Evolutionary conservation across 2,113 vertebrate genomes (phyloP).

Genomic region (Nibea albiflora): DNA sequence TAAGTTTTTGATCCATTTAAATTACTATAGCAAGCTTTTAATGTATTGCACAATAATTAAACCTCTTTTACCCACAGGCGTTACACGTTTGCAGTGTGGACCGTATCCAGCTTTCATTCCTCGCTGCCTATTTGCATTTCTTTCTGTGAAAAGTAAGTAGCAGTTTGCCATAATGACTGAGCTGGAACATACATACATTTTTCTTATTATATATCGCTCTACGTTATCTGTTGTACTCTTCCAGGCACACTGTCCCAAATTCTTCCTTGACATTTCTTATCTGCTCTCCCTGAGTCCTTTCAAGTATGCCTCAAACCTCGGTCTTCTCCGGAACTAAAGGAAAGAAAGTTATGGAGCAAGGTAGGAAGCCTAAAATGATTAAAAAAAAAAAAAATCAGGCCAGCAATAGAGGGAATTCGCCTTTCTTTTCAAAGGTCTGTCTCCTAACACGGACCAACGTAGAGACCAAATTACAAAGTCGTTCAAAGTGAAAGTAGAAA

Average conservation of each 20-base stretch:
- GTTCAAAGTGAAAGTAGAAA: not conserved
- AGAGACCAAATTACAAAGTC: not conserved
- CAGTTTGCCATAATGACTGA: not conserved
- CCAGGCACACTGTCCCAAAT: not conserved
- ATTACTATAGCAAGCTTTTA: not conserved
- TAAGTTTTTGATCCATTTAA: not conserved
- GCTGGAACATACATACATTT: too few species aligned
- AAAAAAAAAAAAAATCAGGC: not conserved
- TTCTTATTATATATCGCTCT: not conserved
- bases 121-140: not conserved
- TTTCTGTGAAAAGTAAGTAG: not conserved
- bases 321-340: not conserved
- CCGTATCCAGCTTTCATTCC: not conserved
- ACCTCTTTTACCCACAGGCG: not conserved
- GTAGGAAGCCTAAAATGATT: too few species aligned
- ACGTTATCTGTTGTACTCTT: not conserved
- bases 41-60: not conserved
- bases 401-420: not conserved
- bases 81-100: not conserved
- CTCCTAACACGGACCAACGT: not conserved
- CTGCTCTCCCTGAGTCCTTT: not conserved
- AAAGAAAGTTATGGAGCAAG: not conserved
- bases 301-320: not conserved
- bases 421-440: conserved; percentile 1
- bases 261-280: conserved; percentile 20